Evolutionary conservation across 2,888 invertebrate species (phyloP), one percentile per base, ranked within the genome.

Genomic region (Drosophila nigricruria): DNA sequence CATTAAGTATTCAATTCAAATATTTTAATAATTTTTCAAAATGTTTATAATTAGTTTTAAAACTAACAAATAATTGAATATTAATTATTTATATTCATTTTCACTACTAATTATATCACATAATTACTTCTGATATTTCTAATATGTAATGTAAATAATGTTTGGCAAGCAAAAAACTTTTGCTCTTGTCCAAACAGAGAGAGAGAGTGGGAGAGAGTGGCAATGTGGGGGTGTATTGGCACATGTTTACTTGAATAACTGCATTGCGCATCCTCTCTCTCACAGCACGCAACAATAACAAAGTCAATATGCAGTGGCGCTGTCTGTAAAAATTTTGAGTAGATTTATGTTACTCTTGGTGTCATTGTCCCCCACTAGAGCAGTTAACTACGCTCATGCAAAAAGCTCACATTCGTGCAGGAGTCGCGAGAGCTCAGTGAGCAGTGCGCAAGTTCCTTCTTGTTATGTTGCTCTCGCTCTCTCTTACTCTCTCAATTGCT

Each of bases 191-290:
- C 18, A 30, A 47, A 3, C 27, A 49, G 5, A 45, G 23, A 23
- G 23, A 6, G 16, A 18, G 18, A 5, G 27, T 12, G 18, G 12
- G 12, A 27, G 25, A 36, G 58, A 50, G 50, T 56, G 14, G 3
- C 36, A 40, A 16, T 14, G 47, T 58, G 53, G 47, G 68, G 81
- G 72, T 78, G 71, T 50, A 63, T 70, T 70, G 43, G 14, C 12
- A 18, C 50, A 58, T 74, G 77, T 77, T 77, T 75, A 77, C 71
- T 61, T 75, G 47, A 71, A 73, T 80, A 79, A 77, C 66, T 67
- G 63, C 77, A 80, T n/a, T 80, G 79, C 79, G 79, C 79, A 81
- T 61, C 49, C 74, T 61, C 81, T 63, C 81, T 63, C 34, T 38
- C 9, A 16, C 23, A 57, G 16, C 34, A 45, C 32, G 25, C 49